Percentiles rank a stretch among this genome's conserved stretches.
These are phyloP conservation scores for Phaedon cochleariae DNA, from an alignment of 2,888 invertebrate species.

Conservation along the genomic window DNA sequence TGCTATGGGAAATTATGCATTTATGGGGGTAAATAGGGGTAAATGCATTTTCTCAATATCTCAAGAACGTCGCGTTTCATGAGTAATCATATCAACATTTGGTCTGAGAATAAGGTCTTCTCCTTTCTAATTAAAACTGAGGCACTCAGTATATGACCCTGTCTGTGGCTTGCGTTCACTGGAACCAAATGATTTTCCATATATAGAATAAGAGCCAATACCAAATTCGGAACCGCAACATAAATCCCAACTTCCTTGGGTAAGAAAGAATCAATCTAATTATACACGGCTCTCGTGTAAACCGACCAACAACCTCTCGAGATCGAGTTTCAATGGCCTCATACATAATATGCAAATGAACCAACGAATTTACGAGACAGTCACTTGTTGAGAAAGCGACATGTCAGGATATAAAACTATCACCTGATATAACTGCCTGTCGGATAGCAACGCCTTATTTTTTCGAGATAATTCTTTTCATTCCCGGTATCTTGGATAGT, in stretches of 20 bases:
- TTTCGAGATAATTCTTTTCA: conserved; percentile 21
- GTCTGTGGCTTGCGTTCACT: no score
- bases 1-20: no score
- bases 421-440: conserved; percentile 59
- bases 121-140: no score
- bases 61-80: no score
- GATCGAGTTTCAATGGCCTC: conserved; percentile 24
- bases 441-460: conserved; percentile 48
- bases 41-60: no score
- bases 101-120: no score
- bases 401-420: conserved; percentile 58
- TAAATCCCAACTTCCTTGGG: conserved; percentile 10
- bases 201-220: not conserved
- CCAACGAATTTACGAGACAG: conserved; percentile 35
- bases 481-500: conserved; percentile 25
- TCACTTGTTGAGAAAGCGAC: conserved; percentile 36
- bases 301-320: not conserved
- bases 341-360: conserved; percentile 38
- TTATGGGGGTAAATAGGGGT: no score
- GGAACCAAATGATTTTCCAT: not conserved
- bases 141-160: no score
- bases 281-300: conserved; percentile 11
- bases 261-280: conserved; percentile 8
- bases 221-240: conserved; percentile 3
- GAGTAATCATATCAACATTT: no score